A percentile compares a stretch with the other conserved stretches of the same genome.
These are phyloP conservation scores for Sinotaia quadrata DNA, from an alignment of 2,888 invertebrate species.

Conservation along the genomic window DNA sequence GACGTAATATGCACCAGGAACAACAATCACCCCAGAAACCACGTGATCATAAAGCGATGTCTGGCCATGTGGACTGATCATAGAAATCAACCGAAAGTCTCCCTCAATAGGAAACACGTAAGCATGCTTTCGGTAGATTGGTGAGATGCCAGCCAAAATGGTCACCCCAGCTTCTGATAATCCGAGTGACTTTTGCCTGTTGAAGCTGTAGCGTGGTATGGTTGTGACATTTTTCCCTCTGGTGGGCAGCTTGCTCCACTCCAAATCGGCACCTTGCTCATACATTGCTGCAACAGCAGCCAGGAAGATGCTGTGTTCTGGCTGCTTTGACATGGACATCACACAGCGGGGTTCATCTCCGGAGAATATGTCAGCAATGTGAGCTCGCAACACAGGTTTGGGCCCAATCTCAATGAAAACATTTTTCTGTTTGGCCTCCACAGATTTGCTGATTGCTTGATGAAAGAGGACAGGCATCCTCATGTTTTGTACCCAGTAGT, in stretches of 20 bases:
- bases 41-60: conserved; percentile 46
- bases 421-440: conserved; percentile 29
- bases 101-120: conserved; percentile 31
- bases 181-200: conserved; percentile 33
- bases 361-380: conserved; percentile 40
- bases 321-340: conserved; percentile 35
- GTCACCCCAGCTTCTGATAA: conserved; percentile 31
- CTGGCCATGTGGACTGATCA: conserved; percentile 22
- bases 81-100: conserved; percentile 23
- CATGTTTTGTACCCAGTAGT: conserved; percentile 58
- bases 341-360: conserved; percentile 29
- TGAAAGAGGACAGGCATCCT: conserved; percentile 50
- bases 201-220: conserved; percentile 48
- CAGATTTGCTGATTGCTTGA: conserved; percentile 39
- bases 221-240: conserved; percentile 22
- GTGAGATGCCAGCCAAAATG: conserved; percentile 28
- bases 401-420: conserved; percentile 60
- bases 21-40: conserved; percentile 40
- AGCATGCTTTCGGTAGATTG: conserved; percentile 29
- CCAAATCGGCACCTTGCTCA: conserved; percentile 33
- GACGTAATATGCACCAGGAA: conserved; percentile 48
- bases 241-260: conserved; percentile 37
- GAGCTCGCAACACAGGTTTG: conserved; percentile 47
- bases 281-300: conserved; percentile 34
- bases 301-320: conserved; percentile 33